Evolutionary conservation across 2,797 vertebrate species (phyloP), one percentile per base, ranked within the genome.

Genomic region (Orestias chungarensis): DNA sequence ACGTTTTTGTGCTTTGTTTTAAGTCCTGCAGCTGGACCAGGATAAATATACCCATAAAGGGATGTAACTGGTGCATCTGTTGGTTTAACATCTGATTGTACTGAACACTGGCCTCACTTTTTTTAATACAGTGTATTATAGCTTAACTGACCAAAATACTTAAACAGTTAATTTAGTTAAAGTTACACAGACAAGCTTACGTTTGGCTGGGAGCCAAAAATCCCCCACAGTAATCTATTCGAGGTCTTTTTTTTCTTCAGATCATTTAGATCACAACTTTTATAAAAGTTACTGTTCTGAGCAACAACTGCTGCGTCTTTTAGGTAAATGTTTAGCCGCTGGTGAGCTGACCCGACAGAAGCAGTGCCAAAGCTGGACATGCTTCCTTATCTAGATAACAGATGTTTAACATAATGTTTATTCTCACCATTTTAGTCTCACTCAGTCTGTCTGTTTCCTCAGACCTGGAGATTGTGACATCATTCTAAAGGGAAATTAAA

Each of bases 401-500:
- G 33, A 55, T 27, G 52, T 20, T 29, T 79, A 44, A 40, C 12
- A 59, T n/a, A 71, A n/a, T 11, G 20, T 42, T 0, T 0, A 25
- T 61, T 35, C 15, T 11, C 50, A 55, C 17, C 8, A 44, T 25
- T 33, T 64, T 68, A 35, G 20, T 57, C 27, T 70, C 55, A 0
- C 23, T 62, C 43, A n/a, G 15, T 66, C 42, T 65, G 64, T 57
- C 33, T 5, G 17, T 49, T 59, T 57, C 68, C 64, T 70, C 54
- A 57, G 49, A 68, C 67, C 49, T 54, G 72, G 55, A 4, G 25
- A 20, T 50, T 64, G 18, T 40, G 54, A 78, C 46, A 17, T 59
- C 43, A 55, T 38, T n/a, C 59, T 73, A 40, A 46, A 66, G n/a
- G 59, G 49, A 61, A 67, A 76, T 49, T 73, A 57, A 35, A 40